phyloP scores from a whole-genome alignment of 2,797 vertebrate species.

The Furcifer pardalis region DNA sequence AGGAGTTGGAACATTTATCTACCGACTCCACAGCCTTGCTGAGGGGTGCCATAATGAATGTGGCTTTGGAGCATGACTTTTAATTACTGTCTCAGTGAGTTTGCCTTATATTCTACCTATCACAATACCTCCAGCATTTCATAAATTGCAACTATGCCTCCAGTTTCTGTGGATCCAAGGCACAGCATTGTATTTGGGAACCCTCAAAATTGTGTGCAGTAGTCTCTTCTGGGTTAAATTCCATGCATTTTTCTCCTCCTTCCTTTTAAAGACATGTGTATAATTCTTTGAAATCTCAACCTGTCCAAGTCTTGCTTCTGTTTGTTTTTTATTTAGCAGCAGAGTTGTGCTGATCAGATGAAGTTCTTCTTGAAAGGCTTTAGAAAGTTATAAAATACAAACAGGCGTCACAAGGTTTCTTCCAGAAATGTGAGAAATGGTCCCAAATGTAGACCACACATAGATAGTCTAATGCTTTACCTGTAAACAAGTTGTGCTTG shows the following conservation, averaged over 20 bases:
- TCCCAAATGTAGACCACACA: conserved; percentile 45
- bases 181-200: not conserved
- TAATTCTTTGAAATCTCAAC: not conserved
- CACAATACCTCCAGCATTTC: not conserved
- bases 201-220: not conserved
- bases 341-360: not conserved
- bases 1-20: too few relatives aligned
- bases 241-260: not conserved
- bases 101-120: not conserved
- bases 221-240: not conserved
- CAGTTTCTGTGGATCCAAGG: not conserved
- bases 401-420: conserved; percentile 11
- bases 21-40: too few relatives aligned
- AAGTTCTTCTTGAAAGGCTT: conserved; percentile 20
- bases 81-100: not conserved
- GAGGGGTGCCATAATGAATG: not conserved
- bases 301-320: not conserved
- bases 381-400: conserved; percentile 27
- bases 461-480: conserved; percentile 49
- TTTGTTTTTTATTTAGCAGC: not conserved
- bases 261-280: conserved; percentile 12
- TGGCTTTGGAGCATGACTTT: too few relatives aligned
- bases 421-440: conserved; percentile 18
- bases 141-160: not conserved
- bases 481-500: conserved; percentile 51